Evolutionary conservation across 2,113 vertebrate species (phyloP), one percentile per base, ranked within the genome.

Genomic region (Plotosus lineatus): DNA sequence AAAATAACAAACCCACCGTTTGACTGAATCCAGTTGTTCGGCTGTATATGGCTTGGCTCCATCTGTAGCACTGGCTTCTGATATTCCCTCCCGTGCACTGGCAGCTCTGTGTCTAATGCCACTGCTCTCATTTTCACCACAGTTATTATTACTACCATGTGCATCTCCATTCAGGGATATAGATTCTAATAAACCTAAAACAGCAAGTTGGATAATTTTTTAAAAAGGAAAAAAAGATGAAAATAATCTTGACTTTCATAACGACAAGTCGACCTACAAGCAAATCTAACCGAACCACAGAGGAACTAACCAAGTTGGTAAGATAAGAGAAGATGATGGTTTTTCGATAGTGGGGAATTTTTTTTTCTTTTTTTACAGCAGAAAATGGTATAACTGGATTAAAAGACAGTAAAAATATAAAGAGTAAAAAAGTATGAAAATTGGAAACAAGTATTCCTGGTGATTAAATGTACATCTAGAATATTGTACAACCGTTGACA

Each of bases 21-120:
- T 98, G 82, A 99, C 97, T 0, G 97, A 95, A 0, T 96, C 97
- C 84, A 97, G 87, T 88, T 99, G 97, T 73, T 99, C 97, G 44
- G 93, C 86, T 3, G 95, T 95, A 89, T 95, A 99, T 73, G 95
- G 82, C 85, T 97, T 98, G 82, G 89, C 88, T 63, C 92, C 87
- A 11, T 97, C 96, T 78, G 94, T 89, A 17, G 91, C 90, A 0
- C 92, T 90, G 75, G 95, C 95, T 82, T 0, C 92, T 86, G 89
- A 86, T 61, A 0, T 90, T 8, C 88, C 58, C 1, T 88, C 79
- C 55, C 90, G 86, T 0, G 90, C 85, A 6, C 83, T 83, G 79
- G 82, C 89, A 0, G 89, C 88, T 79, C 93, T 92, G 77, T 93
- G 94, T 72, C 92, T 92, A 15, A 93, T n/a, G 0, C 89, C 87